Evolutionary conservation across 2,888 invertebrate genomes (phyloP).

Genomic region (Yponomeuta cagnagella): DNA sequence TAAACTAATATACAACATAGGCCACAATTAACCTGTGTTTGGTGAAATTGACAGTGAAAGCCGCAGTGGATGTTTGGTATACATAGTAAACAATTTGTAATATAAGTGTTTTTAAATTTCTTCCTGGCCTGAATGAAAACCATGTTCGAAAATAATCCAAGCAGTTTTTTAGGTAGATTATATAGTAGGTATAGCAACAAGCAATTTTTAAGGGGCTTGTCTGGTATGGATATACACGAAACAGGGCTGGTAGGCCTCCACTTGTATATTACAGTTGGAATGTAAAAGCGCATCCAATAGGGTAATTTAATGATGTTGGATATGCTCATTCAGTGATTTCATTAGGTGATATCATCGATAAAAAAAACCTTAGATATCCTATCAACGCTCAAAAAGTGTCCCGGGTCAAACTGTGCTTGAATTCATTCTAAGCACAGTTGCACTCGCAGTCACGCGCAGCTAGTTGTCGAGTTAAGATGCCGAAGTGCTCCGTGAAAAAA

Average conservation of each 20-base stretch:
- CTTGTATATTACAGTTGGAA: background rate
- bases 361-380: no score
- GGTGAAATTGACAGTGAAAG: conserved; percentile 1
- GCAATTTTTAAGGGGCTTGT: background rate
- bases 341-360: background rate
- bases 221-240: background rate
- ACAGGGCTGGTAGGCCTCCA: background rate
- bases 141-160: background rate
- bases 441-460: no score
- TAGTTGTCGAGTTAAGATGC: no score
- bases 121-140: background rate
- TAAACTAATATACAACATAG: conserved; percentile 49
- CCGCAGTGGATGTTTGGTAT: background rate
- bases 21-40: conserved; percentile 26
- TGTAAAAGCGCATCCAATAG: background rate
- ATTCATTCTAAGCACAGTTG: no score
- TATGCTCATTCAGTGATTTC: background rate
- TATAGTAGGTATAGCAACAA: background rate
- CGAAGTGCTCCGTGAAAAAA: no score
- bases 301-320: background rate
- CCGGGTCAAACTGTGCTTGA: no score
- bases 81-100: no score
- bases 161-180: background rate
- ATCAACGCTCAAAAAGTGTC: no score
- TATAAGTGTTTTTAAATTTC: background rate